These are phyloP conservation scores for Neoaliturus tenellus DNA, from an alignment of 2,888 invertebrate genomes.

Conservation along the genomic window DNA sequence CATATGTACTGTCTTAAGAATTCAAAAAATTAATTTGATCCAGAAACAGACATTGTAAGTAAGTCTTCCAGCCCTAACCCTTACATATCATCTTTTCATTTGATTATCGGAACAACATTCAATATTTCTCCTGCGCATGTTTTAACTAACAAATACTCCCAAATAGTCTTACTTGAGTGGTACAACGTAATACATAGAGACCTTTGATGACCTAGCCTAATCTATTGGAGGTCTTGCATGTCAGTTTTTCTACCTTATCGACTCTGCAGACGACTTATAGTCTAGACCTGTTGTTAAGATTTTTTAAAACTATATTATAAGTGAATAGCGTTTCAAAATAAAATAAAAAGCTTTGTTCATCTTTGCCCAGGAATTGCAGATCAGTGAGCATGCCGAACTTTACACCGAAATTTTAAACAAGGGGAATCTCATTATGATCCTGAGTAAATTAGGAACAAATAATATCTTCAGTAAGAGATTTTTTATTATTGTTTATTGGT, in stretches of 20 bases:
- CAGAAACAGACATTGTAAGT: slow-evolving; percentile 29
- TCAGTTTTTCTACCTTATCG: slow-evolving; percentile 22
- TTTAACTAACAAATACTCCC: slow-evolving; percentile 22
- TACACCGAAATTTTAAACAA: not conserved
- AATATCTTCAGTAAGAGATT: no score
- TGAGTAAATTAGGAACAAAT: no score
- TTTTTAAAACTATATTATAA: slow-evolving; percentile 45
- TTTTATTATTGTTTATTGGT: no score
- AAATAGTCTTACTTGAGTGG: slow-evolving; percentile 35
- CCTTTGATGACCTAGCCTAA: slow-evolving; percentile 1
- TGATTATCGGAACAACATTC: not conserved
- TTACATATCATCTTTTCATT: slow-evolving; percentile 46
- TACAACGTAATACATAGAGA: slow-evolving; percentile 19
- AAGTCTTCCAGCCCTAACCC: slow-evolving; percentile 12
- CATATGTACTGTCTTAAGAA: no score
- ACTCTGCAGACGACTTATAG: slow-evolving; percentile 31
- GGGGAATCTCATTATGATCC: no score
- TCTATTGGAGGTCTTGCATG: slow-evolving; percentile 25
- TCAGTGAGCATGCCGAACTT: not conserved
- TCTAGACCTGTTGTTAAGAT: slow-evolving; percentile 42
- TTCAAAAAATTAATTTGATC: not conserved
- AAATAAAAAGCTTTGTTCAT: slow-evolving; percentile 49
- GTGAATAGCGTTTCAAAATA: slow-evolving; percentile 31
- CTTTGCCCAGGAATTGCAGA: slow-evolving; percentile 40
- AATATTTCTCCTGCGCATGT: slow-evolving; percentile 14